Conservation (phyloP, 2,888 invertebrate genomes). For the Chorisops tibialis region DNA sequence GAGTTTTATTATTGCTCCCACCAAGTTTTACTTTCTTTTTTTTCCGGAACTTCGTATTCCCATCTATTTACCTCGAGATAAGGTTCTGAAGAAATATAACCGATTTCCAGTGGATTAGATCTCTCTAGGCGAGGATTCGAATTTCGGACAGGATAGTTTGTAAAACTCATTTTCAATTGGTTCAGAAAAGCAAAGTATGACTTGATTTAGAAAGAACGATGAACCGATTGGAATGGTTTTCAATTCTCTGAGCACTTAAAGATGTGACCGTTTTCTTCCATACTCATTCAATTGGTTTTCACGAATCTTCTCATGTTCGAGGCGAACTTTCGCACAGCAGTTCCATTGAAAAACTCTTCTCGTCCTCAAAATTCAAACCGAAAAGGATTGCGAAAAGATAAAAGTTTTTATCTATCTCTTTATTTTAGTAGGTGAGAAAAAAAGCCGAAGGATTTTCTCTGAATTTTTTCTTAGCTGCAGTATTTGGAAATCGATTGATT, state of each 20-base stretch:
- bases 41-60: too few relatives aligned
- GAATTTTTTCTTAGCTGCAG: too few relatives aligned
- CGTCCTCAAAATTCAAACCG: neutral
- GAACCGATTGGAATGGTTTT: slow-evolving; percentile 16
- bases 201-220: too few relatives aligned
- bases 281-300: neutral
- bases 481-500: slow-evolving; percentile 21
- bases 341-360: neutral
- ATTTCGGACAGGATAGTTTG: neutral
- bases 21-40: too few relatives aligned
- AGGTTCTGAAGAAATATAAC: slow-evolving; percentile 4
- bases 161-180: too few relatives aligned
- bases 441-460: neutral
- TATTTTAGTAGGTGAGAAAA: slow-evolving; percentile 25
- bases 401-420: slow-evolving; percentile 17
- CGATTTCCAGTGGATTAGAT: neutral
- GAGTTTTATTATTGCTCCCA: too few relatives aligned
- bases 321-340: neutral
- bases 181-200: too few relatives aligned
- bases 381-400: slow-evolving; percentile 19
- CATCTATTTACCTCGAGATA: neutral
- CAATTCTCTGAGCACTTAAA: slow-evolving; percentile 24
- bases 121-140: neutral
- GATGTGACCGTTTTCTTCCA: slow-evolving; percentile 11
- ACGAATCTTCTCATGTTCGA: too few relatives aligned